These are phyloP conservation scores for Drosophila kambysellisi DNA, from an alignment of 2,888 invertebrate species.

Conservation along the genomic window DNA sequence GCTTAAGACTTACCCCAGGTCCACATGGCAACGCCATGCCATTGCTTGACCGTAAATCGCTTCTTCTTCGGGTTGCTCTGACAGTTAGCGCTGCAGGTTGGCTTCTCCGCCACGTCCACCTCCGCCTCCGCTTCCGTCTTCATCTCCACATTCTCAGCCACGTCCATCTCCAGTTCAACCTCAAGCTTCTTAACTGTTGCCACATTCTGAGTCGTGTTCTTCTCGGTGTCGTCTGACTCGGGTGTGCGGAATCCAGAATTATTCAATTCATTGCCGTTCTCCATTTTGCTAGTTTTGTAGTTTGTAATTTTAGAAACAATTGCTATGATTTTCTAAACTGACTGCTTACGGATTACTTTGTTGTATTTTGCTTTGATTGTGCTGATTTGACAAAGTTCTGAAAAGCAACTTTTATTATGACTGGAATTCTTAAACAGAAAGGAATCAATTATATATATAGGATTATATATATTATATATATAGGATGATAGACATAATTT, in stretches of 20 bases:
- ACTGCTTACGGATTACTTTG: conserved; percentile 12
- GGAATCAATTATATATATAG: background rate
- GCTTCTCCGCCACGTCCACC: conserved; percentile 32
- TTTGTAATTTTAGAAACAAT: conserved; percentile 13
- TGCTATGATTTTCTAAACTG: conserved; percentile 3
- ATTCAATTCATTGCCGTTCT: conserved; percentile 33
- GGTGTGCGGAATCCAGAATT: conserved; percentile 7
- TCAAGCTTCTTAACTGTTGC: background rate
- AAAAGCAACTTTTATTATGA: background rate
- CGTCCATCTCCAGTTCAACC: background rate
- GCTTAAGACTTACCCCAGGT: conserved; percentile 90
- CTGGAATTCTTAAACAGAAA: background rate
- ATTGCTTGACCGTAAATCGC: conserved; percentile 99
- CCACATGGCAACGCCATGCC: conserved; percentile 99
- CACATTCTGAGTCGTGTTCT: background rate
- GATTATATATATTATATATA: background rate
- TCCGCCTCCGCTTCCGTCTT: too few relatives aligned
- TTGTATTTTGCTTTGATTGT: background rate
- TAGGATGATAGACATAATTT: background rate
- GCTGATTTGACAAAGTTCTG: background rate
- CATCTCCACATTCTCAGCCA: background rate
- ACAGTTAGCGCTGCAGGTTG: conserved; percentile 46
- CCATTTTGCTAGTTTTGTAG: conserved; percentile 39
- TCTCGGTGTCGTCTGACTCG: conserved; percentile 33
- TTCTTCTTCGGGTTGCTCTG: conserved; percentile 88